Percentiles rank a stretch among this genome's conserved stretches.
Conservation (phyloP, 2,797 vertebrate genomes). For the Channallabes apus region DNA sequence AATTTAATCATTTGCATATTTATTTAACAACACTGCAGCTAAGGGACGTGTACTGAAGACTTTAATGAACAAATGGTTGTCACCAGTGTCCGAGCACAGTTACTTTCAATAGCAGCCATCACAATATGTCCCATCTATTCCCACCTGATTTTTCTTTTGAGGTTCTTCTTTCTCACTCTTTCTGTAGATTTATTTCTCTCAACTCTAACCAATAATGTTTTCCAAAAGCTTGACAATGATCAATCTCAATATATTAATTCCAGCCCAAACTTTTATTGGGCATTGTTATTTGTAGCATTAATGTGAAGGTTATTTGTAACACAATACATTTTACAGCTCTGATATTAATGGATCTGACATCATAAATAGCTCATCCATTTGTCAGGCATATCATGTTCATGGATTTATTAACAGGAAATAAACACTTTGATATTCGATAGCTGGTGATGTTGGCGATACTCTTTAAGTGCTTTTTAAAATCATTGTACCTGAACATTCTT, state of each 20-base stretch:
- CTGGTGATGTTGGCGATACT: neutral
- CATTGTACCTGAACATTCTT: slow-evolving; percentile 59
- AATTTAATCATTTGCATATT: slow-evolving; percentile 73
- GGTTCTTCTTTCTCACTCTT: neutral
- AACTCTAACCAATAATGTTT: neutral
- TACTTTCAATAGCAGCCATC: slow-evolving; percentile 55
- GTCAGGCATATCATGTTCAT: slow-evolving; percentile 33
- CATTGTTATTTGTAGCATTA: neutral
- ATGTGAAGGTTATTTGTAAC: slow-evolving; percentile 38
- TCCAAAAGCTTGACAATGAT: neutral
- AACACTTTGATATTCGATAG: neutral
- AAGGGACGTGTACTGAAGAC: slow-evolving; percentile 60
- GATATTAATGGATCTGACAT: slow-evolving; percentile 56
- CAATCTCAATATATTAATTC: slow-evolving; percentile 9
- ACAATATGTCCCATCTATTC: slow-evolving; percentile 57
- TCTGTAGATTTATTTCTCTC: neutral
- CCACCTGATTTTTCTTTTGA: slow-evolving; percentile 41
- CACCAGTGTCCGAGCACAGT: slow-evolving; percentile 49
- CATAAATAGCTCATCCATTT: slow-evolving; percentile 64
- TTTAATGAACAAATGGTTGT: slow-evolving; percentile 65
- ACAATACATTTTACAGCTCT: slow-evolving; percentile 28
- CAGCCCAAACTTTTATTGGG: slow-evolving; percentile 10
- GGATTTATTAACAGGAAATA: too few species aligned
- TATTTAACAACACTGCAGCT: slow-evolving; percentile 67
- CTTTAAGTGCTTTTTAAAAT: neutral